These are phyloP conservation scores for Entomobrya multifasciata DNA, from an alignment of 2,888 invertebrate species.

Conservation along the genomic window DNA sequence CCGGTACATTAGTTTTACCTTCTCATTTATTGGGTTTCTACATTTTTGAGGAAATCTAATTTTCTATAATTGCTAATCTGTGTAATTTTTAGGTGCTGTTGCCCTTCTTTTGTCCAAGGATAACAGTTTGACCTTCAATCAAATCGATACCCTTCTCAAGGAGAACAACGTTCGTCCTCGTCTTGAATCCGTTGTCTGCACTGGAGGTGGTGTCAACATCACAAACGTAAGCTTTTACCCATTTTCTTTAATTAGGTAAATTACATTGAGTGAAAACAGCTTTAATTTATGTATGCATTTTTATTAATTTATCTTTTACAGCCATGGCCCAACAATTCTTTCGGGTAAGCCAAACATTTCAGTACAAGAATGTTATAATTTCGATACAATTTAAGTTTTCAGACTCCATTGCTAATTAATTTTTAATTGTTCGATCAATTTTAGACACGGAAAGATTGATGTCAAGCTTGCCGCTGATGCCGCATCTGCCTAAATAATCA, in stretches of 20 bases:
- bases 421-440: background rate
- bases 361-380: background rate
- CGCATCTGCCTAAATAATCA: background rate
- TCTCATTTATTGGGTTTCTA: too few relatives aligned
- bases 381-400: background rate
- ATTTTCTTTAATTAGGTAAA: background rate
- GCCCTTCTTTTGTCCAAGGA: slow-evolving; percentile 61
- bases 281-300: background rate
- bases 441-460: slow-evolving; percentile 59
- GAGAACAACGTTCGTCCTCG: slow-evolving; percentile 48
- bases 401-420: background rate
- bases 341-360: slow-evolving; percentile 6
- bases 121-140: slow-evolving; percentile 25
- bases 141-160: slow-evolving; percentile 33
- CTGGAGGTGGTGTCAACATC: slow-evolving; percentile 69
- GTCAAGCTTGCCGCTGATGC: slow-evolving; percentile 51
- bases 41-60: too few relatives aligned
- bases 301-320: background rate
- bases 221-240: slow-evolving; percentile 42
- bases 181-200: slow-evolving; percentile 51
- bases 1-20: too few relatives aligned
- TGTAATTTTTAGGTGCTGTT: slow-evolving; percentile 56
- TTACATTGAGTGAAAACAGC: too few relatives aligned
- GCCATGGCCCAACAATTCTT: slow-evolving; percentile 74
- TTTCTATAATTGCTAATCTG: too few relatives aligned